Evolutionary conservation across 2,113 vertebrate genomes (phyloP), one percentile per base, ranked within the genome.

Genomic region (Ginglymostoma cirratum): DNA sequence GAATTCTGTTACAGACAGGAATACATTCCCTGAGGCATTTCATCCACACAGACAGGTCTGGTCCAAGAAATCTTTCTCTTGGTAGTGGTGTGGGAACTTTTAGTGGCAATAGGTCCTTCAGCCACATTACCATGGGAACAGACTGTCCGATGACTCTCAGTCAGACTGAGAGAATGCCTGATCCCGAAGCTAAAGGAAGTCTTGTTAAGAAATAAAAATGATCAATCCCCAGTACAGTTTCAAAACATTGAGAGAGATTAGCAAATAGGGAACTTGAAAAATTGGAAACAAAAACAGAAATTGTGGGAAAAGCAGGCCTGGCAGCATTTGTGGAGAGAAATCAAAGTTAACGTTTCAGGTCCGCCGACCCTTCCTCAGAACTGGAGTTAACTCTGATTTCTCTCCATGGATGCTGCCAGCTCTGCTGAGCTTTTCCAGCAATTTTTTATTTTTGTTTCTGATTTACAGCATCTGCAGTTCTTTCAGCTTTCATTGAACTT

Each of bases 11-110:
- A 96, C 72, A 12, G 55, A 61, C 10, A 61, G 96, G 96, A 96
- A 96, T 97, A 96, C 96, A 97, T 97, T 97, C 96, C 96, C 96
- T 96, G 94, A 95, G 96, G 96, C 97, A 80, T 96, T 96, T 96
- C 96, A 96, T 90, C 96, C 65, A 0, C 92, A 96, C 96, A 89
- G 90, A 96, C 96, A 96, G 38, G 17, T 42, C 38, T 6, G 38
- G 0, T 21, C 17, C 38, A 21, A 83, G 38, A 45, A 83, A 83
- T 83, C 78, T 21, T 42, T 83, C 17, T 42, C 38, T 83, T 83
- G 78, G 78, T 42, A 21, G 17, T 14, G n/a, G 2, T 17, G n/a
- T 15, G n/a, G 14, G 17, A 42, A 83, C 38, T 83, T 83, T 42
- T 42, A 38, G 5, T 83, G 80, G 17, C 38, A n/a, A 83, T 42